Evolutionary conservation across 2,797 vertebrate genomes (phyloP).

Genomic region (Sebastes iracundus): DNA sequence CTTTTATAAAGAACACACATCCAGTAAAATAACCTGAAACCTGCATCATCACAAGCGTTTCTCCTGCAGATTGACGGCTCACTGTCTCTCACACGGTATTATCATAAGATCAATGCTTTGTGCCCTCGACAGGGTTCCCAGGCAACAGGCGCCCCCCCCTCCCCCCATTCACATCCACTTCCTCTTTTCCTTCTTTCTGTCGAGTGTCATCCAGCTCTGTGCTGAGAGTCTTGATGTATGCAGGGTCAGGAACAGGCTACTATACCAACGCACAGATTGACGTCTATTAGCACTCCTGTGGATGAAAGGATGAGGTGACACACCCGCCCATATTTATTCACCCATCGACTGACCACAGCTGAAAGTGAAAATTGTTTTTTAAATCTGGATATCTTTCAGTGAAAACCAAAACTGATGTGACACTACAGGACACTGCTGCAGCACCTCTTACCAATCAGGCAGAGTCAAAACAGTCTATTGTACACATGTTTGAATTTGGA

Average conservation of each 20-base stretch:
- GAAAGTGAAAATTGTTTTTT: background rate
- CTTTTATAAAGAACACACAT: background rate
- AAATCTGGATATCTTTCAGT: background rate
- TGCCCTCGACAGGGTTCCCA: constrained; percentile 68
- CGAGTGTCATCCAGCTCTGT: constrained; percentile 25
- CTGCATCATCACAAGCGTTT: background rate
- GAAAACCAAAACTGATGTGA: background rate
- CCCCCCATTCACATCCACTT: constrained; percentile 4
- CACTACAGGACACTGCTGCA: background rate
- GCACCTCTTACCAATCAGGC: background rate
- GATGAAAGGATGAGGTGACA: constrained; percentile 1
- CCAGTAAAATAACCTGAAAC: background rate
- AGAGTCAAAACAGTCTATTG: background rate
- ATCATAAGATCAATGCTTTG: constrained; percentile 80
- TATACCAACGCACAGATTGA: background rate
- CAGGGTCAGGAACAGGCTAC: constrained; percentile 65
- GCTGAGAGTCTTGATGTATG: constrained; percentile 71
- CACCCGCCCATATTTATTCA: background rate
- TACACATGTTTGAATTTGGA: background rate
- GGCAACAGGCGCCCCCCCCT: constrained; percentile 69
- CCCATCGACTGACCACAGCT: background rate
- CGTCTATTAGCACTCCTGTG: background rate
- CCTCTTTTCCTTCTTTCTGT: background rate
- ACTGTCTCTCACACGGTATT: constrained; percentile 9
- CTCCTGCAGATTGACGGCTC: background rate